Evolutionary conservation across 2,888 invertebrate species (phyloP).

Genomic region (Leucophora obtusa): DNA sequence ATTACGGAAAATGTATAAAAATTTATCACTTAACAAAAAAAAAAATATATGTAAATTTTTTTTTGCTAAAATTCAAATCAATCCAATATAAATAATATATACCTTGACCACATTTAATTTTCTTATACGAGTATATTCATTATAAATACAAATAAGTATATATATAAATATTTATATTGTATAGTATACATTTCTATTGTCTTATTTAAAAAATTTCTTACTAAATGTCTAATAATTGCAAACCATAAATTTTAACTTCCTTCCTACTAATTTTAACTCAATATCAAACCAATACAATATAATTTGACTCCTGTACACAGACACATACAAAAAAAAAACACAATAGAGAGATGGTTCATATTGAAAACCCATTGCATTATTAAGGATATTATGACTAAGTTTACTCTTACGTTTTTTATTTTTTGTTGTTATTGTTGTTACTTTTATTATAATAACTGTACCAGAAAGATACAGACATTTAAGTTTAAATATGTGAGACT

Average conservation of each 20-base stretch:
- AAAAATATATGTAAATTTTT: no score
- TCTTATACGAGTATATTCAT: background rate
- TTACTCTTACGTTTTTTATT: slow-evolving; percentile 18
- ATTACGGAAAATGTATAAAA: no score
- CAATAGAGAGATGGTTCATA: background rate
- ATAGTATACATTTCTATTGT: background rate
- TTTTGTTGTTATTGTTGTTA: slow-evolving; percentile 21
- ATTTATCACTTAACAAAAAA: no score
- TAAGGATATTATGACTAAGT: slow-evolving; percentile 50
- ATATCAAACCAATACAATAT: slow-evolving; percentile 8
- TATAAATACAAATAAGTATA: background rate
- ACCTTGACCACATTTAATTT: background rate
- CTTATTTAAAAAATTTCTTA: background rate
- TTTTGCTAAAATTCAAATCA: no score
- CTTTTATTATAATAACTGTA: slow-evolving; percentile 24
- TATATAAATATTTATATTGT: background rate
- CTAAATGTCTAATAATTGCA: slow-evolving; percentile 49
- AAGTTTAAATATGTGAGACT: background rate
- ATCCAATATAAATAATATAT: no score
- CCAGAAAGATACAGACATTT: slow-evolving; percentile 39
- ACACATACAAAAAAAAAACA: background rate
- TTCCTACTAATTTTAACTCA: slow-evolving; percentile 20
- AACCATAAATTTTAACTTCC: slow-evolving; percentile 55
- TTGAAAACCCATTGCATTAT: slow-evolving; percentile 51
- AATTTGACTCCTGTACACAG: background rate